Percentiles rank a stretch among this genome's conserved stretches.
Evolutionary conservation across 2,113 vertebrate genomes (phyloP).

Genomic region (Todiramphus saurophagus): DNA sequence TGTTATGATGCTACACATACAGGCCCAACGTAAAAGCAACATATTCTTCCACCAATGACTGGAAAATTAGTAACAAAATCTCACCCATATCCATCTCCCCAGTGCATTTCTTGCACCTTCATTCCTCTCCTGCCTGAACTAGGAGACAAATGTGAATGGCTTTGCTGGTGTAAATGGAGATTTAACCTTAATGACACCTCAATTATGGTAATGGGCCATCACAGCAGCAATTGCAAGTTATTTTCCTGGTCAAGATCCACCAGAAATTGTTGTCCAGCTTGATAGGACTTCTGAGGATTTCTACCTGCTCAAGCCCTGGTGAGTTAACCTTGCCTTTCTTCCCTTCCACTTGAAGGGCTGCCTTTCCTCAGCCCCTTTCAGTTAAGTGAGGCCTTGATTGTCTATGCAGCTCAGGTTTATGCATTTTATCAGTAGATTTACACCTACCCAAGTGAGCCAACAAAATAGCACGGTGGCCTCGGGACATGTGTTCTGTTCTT

Average conservation of each 20-base stretch:
- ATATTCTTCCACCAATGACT: not conserved
- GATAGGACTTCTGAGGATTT: not conserved
- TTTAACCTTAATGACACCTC: not conserved
- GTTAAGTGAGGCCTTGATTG: not conserved
- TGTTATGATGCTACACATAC: not conserved
- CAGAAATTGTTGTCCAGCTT: not conserved
- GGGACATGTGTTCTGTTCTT: not conserved
- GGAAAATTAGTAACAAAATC: not conserved
- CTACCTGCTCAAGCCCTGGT: too few relatives aligned
- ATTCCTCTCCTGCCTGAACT: not conserved
- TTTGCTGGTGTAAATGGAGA: not conserved
- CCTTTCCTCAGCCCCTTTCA: not conserved
- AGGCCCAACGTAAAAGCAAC: not conserved
- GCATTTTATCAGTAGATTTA: not conserved
- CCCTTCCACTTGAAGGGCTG: not conserved
- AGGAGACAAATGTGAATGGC: rapidly evolving
- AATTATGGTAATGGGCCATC: not conserved
- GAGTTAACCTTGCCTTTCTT: not conserved
- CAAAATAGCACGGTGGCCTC: not conserved
- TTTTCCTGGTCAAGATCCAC: not conserved
- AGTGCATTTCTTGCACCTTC: rapidly evolving
- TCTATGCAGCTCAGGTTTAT: not conserved
- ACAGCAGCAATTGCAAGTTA: not conserved
- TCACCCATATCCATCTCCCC: rapidly evolving
- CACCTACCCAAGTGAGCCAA: not conserved